phyloP scores from a whole-genome alignment of 2,797 vertebrate species.

The Clamator glandarius region DNA sequence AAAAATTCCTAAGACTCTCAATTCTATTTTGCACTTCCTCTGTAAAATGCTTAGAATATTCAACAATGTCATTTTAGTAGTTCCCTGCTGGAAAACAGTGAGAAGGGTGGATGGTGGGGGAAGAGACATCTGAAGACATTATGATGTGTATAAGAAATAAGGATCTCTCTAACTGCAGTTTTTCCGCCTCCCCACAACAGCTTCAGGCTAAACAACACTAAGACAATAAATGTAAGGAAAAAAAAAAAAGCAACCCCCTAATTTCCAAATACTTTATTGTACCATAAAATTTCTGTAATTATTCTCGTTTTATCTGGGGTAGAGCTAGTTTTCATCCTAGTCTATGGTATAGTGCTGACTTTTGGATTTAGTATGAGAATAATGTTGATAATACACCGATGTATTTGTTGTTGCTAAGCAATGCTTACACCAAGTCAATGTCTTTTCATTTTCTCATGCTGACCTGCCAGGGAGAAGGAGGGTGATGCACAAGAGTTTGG shows the following conservation, averaged over 20 bases:
- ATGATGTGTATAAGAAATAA: accelerated
- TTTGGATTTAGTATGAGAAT: too few relatives aligned
- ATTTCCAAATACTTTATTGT: not conserved
- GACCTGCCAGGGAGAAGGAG: too few relatives aligned
- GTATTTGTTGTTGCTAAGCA: too few relatives aligned
- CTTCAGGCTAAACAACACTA: not conserved
- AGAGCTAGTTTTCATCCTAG: too few relatives aligned
- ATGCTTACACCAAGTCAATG: too few relatives aligned
- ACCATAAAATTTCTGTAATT: not conserved
- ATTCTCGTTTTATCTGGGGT: too few relatives aligned
- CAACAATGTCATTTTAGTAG: not conserved
- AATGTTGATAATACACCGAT: too few relatives aligned
- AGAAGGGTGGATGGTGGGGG: not conserved
- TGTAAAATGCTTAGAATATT: not conserved
- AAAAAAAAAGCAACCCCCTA: not conserved
- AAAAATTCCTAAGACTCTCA: not conserved
- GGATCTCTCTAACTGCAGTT: not conserved
- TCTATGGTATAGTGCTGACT: too few relatives aligned
- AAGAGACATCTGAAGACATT: not conserved
- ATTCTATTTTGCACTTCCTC: not conserved
- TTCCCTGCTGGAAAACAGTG: not conserved
- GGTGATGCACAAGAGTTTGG: too few relatives aligned
- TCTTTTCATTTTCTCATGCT: too few relatives aligned
- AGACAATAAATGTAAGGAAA: not conserved
- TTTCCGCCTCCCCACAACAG: accelerated